phyloP scores from a whole-genome alignment of 2,888 invertebrate genomes.

The Epinotia brunnichana region DNA sequence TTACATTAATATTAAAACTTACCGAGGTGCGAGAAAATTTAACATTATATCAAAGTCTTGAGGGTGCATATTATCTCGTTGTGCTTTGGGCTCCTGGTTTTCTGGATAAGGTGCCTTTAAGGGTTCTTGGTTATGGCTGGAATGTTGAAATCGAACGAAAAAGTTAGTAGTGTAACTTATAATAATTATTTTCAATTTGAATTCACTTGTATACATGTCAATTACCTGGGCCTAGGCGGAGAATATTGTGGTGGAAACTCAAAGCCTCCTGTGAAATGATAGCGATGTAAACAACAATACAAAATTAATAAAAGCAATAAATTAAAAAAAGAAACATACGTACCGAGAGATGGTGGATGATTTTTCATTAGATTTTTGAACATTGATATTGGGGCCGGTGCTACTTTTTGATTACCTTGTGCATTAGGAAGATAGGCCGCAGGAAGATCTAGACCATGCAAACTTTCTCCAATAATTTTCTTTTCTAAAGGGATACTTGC shows the following conservation, averaged over 20 bases:
- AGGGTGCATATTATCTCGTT: slow-evolving; percentile 62
- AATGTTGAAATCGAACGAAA: slow-evolving; percentile 31
- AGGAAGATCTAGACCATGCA: slow-evolving; percentile 9
- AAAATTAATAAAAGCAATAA: not conserved
- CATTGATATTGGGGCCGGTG: slow-evolving; percentile 56
- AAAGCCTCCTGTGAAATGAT: slow-evolving; percentile 55
- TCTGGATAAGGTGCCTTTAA: slow-evolving; percentile 52
- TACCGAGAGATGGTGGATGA: slow-evolving; percentile 62
- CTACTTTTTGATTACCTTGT: slow-evolving; percentile 48
- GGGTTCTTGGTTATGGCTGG: slow-evolving; percentile 53
- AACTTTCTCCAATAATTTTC: slow-evolving; percentile 12
- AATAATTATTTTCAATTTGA: not conserved
- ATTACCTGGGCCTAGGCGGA: slow-evolving; percentile 1
- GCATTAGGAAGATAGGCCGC: slow-evolving; percentile 36
- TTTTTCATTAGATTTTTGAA: slow-evolving; percentile 63
- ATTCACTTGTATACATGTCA: not conserved
- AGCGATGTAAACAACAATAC: not conserved
- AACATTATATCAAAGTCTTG: slow-evolving; percentile 72
- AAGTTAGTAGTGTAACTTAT: not conserved
- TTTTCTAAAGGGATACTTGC: slow-evolving; percentile 47
- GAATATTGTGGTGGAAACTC: slow-evolving; percentile 46
- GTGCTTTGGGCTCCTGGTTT: slow-evolving; percentile 55
- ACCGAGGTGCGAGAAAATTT: slow-evolving; percentile 62
- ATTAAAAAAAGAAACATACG: slow-evolving; percentile 27
- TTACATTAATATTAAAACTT: slow-evolving; percentile 49